Percentiles rank a stretch among this genome's conserved stretches.
phyloP scores from a whole-genome alignment of 1,140 invertebrate genomes.

The Diorhabda sublineata region DNA sequence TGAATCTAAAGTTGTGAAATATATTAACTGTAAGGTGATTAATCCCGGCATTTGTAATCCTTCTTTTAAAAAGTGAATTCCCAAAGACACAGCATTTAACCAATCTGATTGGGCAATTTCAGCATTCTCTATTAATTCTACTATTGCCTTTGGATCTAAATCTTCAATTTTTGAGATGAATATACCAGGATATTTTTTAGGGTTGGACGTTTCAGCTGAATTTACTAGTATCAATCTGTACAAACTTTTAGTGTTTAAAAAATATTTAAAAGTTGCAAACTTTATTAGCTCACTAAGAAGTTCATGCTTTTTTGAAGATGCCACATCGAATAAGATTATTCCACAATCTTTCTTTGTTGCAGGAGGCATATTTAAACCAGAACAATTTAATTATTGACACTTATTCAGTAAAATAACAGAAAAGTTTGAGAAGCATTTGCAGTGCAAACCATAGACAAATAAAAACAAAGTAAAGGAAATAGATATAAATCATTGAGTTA shows the following conservation, averaged over 20 bases:
- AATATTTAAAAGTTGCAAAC: constrained; percentile 20
- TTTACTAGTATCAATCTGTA: constrained; percentile 28
- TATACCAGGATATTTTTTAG: constrained; percentile 16
- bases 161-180: constrained; percentile 3
- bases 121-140: constrained; percentile 15
- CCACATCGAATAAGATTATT: constrained; percentile 28
- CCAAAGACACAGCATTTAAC: constrained; percentile 25
- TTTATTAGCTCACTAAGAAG: constrained; percentile 13
- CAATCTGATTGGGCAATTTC: constrained; percentile 20
- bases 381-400: too few relatives aligned
- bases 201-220: constrained; percentile 18
- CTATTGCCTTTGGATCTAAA: constrained; percentile 16
- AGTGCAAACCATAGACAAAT: too few relatives aligned
- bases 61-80: constrained; percentile 20
- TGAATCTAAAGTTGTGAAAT: constrained; percentile 21
- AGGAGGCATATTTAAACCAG: constrained; percentile 24
- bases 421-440: too few relatives aligned
- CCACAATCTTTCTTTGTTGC: constrained; percentile 24
- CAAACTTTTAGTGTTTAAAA: constrained; percentile 23
- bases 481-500: too few relatives aligned
- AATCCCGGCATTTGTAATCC: constrained; percentile 22
- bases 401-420: too few relatives aligned
- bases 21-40: constrained; percentile 26
- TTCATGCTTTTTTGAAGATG: constrained; percentile 6
- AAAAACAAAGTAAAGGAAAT: too few relatives aligned